phyloP scores from a whole-genome alignment of 2,113 vertebrate genomes.

The Rana temporaria region DNA sequence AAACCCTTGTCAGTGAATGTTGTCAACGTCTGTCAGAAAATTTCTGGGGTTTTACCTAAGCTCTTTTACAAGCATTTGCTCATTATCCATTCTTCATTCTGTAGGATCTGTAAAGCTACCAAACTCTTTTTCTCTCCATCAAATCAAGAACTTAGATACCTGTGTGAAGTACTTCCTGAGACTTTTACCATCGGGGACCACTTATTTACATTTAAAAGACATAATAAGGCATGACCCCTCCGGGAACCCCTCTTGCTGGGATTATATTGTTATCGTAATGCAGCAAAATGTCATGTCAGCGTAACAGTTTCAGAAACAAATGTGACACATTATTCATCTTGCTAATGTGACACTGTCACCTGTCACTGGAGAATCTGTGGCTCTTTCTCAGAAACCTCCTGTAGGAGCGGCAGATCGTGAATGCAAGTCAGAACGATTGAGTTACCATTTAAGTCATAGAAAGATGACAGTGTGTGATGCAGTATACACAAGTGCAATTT shows the following conservation, averaged over 20 bases:
- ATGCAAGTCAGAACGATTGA: slow-evolving; percentile 26
- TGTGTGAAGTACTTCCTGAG: not conserved
- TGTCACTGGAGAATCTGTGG: slow-evolving; percentile 52
- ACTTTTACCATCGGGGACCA: slow-evolving; percentile 29
- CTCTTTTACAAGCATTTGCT: no score
- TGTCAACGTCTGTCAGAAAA: no score
- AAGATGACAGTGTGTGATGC: not conserved
- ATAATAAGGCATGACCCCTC: slow-evolving; percentile 55
- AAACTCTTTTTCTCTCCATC: not conserved
- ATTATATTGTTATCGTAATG: slow-evolving; percentile 55
- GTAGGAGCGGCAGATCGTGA: slow-evolving; percentile 16
- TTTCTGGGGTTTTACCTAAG: no score
- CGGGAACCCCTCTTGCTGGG: slow-evolving; percentile 27
- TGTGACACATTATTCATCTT: slow-evolving; percentile 59
- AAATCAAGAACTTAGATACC: slow-evolving; percentile 18
- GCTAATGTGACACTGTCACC: slow-evolving; percentile 54
- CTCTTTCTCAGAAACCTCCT: slow-evolving; percentile 45
- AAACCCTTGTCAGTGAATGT: no score
- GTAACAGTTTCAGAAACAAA: slow-evolving; percentile 56
- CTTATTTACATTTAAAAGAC: slow-evolving; percentile 50
- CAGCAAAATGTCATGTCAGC: slow-evolving; percentile 55
- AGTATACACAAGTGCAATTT: not conserved
- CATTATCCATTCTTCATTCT: not conserved
- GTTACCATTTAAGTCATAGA: slow-evolving; percentile 18
- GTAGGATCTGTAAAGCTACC: not conserved